These are phyloP conservation scores for Gobionotothen gibberifrons DNA, from an alignment of 2,797 vertebrate species.

Conservation along the genomic window DNA sequence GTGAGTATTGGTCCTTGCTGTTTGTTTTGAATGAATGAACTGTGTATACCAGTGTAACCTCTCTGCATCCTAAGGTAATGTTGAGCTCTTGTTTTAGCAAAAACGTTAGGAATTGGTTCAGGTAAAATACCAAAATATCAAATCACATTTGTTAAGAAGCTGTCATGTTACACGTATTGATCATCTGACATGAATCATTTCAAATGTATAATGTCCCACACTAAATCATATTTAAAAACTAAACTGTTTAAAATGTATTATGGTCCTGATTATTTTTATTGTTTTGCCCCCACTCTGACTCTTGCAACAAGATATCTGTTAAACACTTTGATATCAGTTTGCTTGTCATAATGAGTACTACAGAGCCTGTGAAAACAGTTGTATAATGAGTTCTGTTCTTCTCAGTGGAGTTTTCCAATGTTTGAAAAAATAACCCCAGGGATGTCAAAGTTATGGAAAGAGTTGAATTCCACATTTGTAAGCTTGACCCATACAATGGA, in stretches of 20 bases:
- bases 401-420: too few species aligned
- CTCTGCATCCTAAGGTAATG: not conserved
- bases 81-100: not conserved
- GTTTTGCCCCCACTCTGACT: not conserved
- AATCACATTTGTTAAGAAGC: not conserved
- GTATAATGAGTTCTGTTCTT: not conserved
- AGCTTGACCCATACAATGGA: not conserved
- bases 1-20: conserved; percentile 87
- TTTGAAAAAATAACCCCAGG: not conserved
- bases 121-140: not conserved
- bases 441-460: not conserved
- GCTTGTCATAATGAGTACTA: not conserved
- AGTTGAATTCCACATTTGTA: not conserved
- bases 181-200: not conserved
- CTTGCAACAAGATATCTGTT: not conserved
- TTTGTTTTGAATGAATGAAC: conserved; percentile 10
- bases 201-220: not conserved
- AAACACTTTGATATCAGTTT: not conserved
- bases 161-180: not conserved
- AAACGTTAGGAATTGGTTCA: not conserved
- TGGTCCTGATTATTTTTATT: not conserved
- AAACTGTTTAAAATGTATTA: not conserved
- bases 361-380: not conserved
- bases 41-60: not conserved
- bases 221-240: not conserved